phyloP scores from a whole-genome alignment of 2,113 vertebrate species.

The Oreochromis niloticus region DNA sequence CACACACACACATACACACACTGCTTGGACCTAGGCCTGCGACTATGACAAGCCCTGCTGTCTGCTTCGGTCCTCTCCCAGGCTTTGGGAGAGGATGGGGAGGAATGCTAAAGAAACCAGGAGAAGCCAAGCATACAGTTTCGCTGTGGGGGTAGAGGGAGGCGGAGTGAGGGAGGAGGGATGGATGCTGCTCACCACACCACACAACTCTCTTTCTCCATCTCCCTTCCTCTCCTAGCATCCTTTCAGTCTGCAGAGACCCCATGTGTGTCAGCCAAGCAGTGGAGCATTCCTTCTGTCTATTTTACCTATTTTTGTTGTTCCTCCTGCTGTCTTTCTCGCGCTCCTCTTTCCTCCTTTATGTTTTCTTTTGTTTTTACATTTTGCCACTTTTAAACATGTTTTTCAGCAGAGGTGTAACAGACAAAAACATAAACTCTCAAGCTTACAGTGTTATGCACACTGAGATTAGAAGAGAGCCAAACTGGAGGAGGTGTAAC shows the following conservation, averaged over 20 bases:
- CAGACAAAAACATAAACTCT: not conserved
- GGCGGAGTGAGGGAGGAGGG: conserved; percentile 10
- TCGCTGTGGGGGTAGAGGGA: conserved; percentile 22
- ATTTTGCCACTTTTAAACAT: not conserved
- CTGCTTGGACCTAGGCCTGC: conserved; percentile 37
- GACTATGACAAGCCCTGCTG: conserved; percentile 67
- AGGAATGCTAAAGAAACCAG: conserved; percentile 68
- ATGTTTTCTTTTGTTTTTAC: not conserved
- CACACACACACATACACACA: not conserved
- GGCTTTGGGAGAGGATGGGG: conserved; percentile 59
- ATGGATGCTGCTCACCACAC: conserved; percentile 31
- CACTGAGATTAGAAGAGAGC: not conserved
- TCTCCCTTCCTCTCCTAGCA: conserved; percentile 36
- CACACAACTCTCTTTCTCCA: conserved; percentile 56
- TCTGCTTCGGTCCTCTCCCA: conserved; percentile 62
- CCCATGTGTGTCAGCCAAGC: conserved; percentile 63
- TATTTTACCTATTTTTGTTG: conserved; percentile 50
- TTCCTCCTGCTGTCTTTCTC: conserved; percentile 33
- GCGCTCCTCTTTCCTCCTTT: not conserved
- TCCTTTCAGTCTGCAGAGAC: conserved; percentile 64
- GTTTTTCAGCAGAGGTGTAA: not conserved
- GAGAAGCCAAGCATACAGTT: conserved; percentile 71
- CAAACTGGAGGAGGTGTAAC: not conserved
- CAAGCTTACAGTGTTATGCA: not conserved
- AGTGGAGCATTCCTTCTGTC: conserved; percentile 63